Base-by-base conservation (phyloP, 2,888 invertebrate genomes). In the Diplolepis rosae region DNA sequence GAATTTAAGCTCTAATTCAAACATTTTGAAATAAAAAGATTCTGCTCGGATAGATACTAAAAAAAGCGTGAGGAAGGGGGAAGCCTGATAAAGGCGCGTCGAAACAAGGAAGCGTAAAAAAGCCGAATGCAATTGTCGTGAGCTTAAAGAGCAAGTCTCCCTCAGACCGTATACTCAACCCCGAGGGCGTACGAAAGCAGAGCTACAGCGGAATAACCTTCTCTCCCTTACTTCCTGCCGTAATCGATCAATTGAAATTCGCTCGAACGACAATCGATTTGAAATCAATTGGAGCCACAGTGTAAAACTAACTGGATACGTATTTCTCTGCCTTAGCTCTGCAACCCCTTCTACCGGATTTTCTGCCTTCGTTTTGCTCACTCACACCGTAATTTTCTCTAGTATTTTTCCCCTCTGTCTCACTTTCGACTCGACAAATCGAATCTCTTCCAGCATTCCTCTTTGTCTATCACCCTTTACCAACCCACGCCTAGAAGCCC, bases 221-320 rank as follows among this genome's bases (percentile, higher is more conserved):
- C 67, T 65, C 77, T 79, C 72, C 76, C 74, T 73, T 70, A 72
- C 74, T 77, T 73, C 79, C 75, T 77, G 69, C 75, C 79, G 84
- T 84, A 85, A 87, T 87, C 85, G 86, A 87, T 87, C 86, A 87
- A 87, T 85, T 85, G 85, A 85, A 85, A 87, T 86, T 85, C 87
- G 87, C 82, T 87, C 83, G 80, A 86, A 85, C 86, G 86, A 87
- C 86, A 87, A 87, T 87, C 85, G 86, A 87, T 87, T 87, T 83
- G 85, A 81, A 87, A 87, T 87, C 87, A 87, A 86, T 87, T 85
- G 85, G 80, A 84, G 83, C 82, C 83, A 79, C 84, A 79, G 84
- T 86, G 85, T 87, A 87, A 85, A 86, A 86, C 87, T 87, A 87
- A 87, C 85, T 84, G 84, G 85, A 84, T 87, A 87, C 85, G 85